phyloP scores from a whole-genome alignment of 1,140 invertebrate species.

The Hycleus phaleratus region DNA sequence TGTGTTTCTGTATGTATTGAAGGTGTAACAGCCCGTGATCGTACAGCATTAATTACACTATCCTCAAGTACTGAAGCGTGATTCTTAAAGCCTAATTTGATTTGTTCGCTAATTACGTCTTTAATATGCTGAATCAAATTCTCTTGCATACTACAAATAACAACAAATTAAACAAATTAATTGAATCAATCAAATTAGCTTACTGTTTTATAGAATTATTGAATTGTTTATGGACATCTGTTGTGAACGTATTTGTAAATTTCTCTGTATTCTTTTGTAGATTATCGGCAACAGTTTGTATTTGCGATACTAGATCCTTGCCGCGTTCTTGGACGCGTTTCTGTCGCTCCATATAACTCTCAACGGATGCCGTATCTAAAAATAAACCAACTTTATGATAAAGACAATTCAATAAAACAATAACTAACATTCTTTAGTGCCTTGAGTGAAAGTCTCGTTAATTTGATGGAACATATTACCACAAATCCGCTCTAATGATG shows the following conservation, averaged over 20 bases:
- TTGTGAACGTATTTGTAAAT: constrained; percentile 25
- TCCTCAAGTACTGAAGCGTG: constrained; percentile 53
- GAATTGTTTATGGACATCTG: constrained; percentile 38
- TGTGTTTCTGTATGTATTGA: constrained; percentile 53
- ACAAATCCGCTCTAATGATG: constrained; percentile 76
- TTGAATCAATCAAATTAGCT: constrained; percentile 4
- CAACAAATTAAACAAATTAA: constrained; percentile 6
- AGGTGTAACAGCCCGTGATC: constrained; percentile 63
- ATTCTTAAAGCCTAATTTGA: constrained; percentile 50
- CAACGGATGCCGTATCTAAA: constrained; percentile 38
- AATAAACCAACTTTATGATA: constrained; percentile 7
- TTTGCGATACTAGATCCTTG: constrained; percentile 36
- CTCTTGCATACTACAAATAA: constrained; percentile 38
- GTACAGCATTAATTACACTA: constrained; percentile 48
- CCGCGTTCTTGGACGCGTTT: constrained; percentile 37
- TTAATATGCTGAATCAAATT: constrained; percentile 32
- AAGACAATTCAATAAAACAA: constrained; percentile 2
- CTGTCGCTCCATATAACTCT: constrained; percentile 38
- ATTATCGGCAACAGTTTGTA: constrained; percentile 36
- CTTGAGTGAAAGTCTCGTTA: constrained; percentile 74
- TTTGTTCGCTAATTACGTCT: constrained; percentile 47
- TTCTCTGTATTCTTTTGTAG: constrained; percentile 35
- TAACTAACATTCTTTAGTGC: constrained; percentile 81
- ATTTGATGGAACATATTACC: constrained; percentile 81
- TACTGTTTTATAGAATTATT: constrained; percentile 32